Evolutionary conservation across 2,113 vertebrate genomes (phyloP).

Genomic region (Pogona vitticeps): DNA sequence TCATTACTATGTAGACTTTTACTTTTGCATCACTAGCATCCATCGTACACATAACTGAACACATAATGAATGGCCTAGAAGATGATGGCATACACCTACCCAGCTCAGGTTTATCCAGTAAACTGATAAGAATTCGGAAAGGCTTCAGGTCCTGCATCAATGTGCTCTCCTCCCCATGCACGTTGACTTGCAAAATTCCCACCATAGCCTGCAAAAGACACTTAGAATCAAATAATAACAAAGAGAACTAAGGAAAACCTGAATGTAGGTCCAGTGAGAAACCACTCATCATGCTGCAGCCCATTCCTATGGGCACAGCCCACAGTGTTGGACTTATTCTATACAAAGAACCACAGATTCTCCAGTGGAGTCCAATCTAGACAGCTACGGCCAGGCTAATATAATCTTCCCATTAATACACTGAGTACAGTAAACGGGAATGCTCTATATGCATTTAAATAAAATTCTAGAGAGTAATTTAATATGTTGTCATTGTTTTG

Average conservation of each 20-base stretch:
- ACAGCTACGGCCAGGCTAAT: no score
- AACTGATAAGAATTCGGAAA: conserved; percentile 97
- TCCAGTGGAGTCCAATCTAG: no score
- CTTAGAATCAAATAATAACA: conserved; percentile 48
- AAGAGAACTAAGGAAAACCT: not conserved
- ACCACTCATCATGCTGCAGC: not conserved
- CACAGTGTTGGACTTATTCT: not conserved
- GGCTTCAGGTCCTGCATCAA: conserved; percentile 97
- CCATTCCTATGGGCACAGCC: not conserved
- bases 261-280: conserved; percentile 14
- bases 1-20: not conserved
- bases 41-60: not conserved
- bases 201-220: conserved; percentile 89
- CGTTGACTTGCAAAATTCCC: conserved; percentile 94
- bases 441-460: not conserved
- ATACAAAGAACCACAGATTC: not conserved
- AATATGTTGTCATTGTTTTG: not conserved
- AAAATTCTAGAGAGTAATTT: not conserved
- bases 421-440: not conserved
- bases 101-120: conserved; percentile 97
- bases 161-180: conserved; percentile 90
- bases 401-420: not conserved
- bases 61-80: not conserved
- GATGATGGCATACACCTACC: conserved; percentile 76
- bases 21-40: not conserved